Base-by-base conservation (phyloP, 2,888 invertebrate genomes). In the Silvanus unidentatus region DNA sequence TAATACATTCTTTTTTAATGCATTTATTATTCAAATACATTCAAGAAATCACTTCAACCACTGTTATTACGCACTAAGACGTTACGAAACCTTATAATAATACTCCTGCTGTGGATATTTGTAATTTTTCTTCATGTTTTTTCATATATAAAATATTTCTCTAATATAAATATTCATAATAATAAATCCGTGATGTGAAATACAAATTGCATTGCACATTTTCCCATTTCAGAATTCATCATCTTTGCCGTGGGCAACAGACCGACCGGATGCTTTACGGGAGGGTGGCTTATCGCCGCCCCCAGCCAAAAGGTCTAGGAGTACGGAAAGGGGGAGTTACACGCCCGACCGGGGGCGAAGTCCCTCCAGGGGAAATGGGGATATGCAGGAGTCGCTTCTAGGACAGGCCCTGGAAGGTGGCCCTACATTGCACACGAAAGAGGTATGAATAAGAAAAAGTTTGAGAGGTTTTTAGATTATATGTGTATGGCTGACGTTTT, bases 361-460 rank as follows among this genome's bases (percentile, higher is more conserved):
- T 69, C 81, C 82, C 35, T 78, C 80, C 35, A 75, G 80, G 47
- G 77, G 77, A 47, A 77, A 78, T 58, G 80, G 79, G 29, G 86
- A 87, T 63, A 75, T 86, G 59, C 78, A 81, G 52, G 83, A 84
- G 50, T 83, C 86, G 1, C 73, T 89, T 40, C 76, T 90, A 57
- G 82, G 86, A 36, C 88, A 88, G 65, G 84, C 86, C 2, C 73
- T 89, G 53, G 89, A 89, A 69, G 84, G 81, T 60, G 81, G 82
- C 42, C 84, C 82, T 40, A 80, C 79, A 67, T 76, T 78, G 63
- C 81, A 82, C 61, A 77, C 81, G 49, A 80, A 78, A 65, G 66
- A 62, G 55, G 64, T 64, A 52, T 52, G 52, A 42, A 44, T 39
- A 12, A 39, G 4, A 15, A 16, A 15, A 37, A 32, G 32, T 32